Evolutionary conservation across 2,113 vertebrate species (phyloP).

Genomic region (Nycticebus coucang): DNA sequence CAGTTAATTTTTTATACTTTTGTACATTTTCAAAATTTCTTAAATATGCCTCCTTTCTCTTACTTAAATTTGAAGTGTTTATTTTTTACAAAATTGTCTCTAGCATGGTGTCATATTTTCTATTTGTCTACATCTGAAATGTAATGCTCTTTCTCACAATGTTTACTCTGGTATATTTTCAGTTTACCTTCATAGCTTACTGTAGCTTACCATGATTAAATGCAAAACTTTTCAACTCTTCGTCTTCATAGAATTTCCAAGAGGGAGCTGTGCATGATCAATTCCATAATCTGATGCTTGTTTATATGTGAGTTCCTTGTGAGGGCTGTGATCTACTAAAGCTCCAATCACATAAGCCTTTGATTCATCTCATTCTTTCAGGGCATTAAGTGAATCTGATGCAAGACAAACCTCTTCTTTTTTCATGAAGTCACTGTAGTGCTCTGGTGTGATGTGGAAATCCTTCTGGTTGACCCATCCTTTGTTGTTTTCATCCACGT

Average conservation of each 20-base stretch:
- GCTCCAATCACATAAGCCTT: slow-evolving; percentile 98
- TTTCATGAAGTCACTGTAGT: slow-evolving; percentile 90
- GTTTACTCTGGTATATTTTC: not conserved
- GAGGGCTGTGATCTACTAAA: slow-evolving; percentile 98
- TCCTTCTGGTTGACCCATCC: slow-evolving; percentile 84
- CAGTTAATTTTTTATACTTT: not conserved
- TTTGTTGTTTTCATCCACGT: too few relatives aligned
- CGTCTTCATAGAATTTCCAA: slow-evolving; percentile 96
- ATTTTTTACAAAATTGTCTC: not conserved
- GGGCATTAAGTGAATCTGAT: slow-evolving; percentile 95
- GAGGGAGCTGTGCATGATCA: slow-evolving; percentile 94
- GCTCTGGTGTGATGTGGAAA: slow-evolving; percentile 91
- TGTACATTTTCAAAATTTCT: not conserved
- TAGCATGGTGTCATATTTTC: not conserved
- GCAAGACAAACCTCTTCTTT: slow-evolving; percentile 96
- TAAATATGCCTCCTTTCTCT: not conserved
- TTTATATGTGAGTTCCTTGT: slow-evolving; percentile 95
- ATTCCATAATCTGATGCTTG: slow-evolving; percentile 92
- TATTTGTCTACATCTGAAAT: not conserved
- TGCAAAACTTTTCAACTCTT: slow-evolving; percentile 97
- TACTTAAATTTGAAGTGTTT: not conserved
- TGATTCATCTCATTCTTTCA: slow-evolving; percentile 91
- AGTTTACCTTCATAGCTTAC: slow-evolving; percentile 48
- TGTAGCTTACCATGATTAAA: slow-evolving; percentile 94
- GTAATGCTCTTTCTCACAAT: not conserved